These are phyloP conservation scores for Gorilla gorilla DNA, from an alignment of 2,113 vertebrate genomes.

Conservation along the genomic window DNA sequence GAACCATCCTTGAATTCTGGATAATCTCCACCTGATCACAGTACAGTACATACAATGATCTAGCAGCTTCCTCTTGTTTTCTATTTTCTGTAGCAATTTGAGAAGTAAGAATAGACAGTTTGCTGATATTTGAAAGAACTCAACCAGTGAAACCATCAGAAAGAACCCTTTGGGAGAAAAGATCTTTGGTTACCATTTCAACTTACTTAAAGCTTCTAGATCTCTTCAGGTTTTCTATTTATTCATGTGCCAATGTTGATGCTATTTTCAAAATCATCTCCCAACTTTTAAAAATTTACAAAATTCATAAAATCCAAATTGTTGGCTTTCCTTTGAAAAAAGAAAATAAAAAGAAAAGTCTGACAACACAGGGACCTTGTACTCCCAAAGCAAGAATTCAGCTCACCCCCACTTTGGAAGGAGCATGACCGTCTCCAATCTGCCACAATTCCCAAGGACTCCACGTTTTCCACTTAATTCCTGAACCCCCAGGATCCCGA, in stretches of 20 bases:
- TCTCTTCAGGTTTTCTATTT: not conserved
- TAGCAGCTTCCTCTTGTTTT: not conserved
- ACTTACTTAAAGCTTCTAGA: too few relatives aligned
- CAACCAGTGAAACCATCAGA: fast-evolving
- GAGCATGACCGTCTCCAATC: too few relatives aligned
- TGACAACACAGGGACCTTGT: not conserved
- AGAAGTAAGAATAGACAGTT: not conserved
- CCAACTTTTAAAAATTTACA: not conserved
- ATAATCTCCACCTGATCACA: not conserved
- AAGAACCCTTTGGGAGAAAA: not conserved
- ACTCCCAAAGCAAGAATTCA: not conserved
- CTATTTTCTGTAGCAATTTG: not conserved
- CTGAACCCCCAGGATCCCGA: not conserved
- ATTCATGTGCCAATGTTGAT: not conserved
- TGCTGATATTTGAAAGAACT: not conserved
- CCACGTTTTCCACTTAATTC: not conserved
- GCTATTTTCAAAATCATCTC: not conserved
- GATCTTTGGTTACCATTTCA: fast-evolving
- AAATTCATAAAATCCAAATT: not conserved
- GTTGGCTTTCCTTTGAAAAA: not conserved
- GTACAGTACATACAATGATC: too few relatives aligned
- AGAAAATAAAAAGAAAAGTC: not conserved
- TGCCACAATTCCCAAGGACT: too few relatives aligned
- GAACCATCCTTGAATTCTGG: not conserved
- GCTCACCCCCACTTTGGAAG: not conserved